phyloP scores from a whole-genome alignment of 1,140 invertebrate species.

The Aphaenogaster ashmeadi region DNA sequence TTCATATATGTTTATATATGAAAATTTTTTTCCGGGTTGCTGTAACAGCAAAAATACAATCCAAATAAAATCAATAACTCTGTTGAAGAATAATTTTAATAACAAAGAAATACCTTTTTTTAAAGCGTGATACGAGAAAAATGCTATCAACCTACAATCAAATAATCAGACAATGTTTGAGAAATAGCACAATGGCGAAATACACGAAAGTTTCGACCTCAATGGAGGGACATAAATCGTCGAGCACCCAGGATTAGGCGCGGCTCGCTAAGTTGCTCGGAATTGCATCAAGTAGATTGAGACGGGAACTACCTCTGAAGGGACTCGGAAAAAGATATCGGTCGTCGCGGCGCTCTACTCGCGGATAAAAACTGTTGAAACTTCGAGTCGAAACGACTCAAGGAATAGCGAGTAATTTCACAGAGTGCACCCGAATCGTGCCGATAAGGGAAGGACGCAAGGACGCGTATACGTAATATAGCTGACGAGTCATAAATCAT shows the following conservation, averaged over 20 bases:
- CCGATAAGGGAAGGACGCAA: conserved; percentile 70
- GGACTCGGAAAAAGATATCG: conserved; percentile 55
- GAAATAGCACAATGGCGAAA: conserved; percentile 45
- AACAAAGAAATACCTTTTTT: not conserved
- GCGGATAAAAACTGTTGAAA: conserved; percentile 63
- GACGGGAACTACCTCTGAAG: conserved; percentile 47
- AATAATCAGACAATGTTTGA: conserved; percentile 41
- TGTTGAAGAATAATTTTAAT: not conserved
- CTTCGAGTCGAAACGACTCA: conserved; percentile 60
- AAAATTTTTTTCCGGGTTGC: no score
- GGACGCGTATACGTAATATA: conserved; percentile 23
- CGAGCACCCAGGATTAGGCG: conserved; percentile 47
- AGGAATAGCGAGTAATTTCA: conserved; percentile 78
- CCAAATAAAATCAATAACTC: not conserved
- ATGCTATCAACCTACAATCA: conserved; percentile 35
- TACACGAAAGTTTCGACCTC: conserved; percentile 41
- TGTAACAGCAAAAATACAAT: not conserved
- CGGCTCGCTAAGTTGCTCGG: conserved; percentile 37
- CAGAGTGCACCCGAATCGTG: conserved; percentile 77
- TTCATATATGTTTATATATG: no score
- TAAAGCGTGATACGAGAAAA: no score
- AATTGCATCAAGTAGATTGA: conserved; percentile 65
- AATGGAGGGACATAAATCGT: conserved; percentile 54
- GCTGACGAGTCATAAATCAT: conserved; percentile 66
- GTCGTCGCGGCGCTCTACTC: conserved; percentile 59